A percentile compares a stretch with the other conserved stretches of the same genome.
These are phyloP conservation scores for Heliconius ethilla DNA, from an alignment of 2,888 invertebrate species.

Conservation along the genomic window DNA sequence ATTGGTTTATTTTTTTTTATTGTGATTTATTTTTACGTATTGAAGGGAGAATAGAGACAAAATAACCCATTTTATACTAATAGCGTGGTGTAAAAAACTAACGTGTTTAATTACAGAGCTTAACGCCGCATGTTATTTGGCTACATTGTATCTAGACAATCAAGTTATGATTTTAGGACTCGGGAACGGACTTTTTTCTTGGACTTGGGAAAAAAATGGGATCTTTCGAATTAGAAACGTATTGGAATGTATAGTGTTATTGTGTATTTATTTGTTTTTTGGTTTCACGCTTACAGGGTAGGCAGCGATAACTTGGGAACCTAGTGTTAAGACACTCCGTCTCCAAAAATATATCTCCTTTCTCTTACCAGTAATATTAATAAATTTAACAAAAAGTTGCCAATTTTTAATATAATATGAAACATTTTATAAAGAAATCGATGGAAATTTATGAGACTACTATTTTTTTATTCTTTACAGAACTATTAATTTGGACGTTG, in stretches of 20 bases:
- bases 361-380: background rate
- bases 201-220: rapidly evolving
- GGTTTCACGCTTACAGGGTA: background rate
- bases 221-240: too few relatives aligned
- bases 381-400: background rate
- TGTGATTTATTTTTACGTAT: background rate
- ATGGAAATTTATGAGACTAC: constrained; percentile 6
- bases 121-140: background rate
- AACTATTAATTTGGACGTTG: constrained; percentile 41
- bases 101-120: background rate
- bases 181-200: too few relatives aligned
- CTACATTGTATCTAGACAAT: too few relatives aligned
- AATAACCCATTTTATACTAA: background rate
- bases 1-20: background rate
- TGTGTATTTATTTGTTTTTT: background rate
- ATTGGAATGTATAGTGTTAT: background rate
- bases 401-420: background rate
- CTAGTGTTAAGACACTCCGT: too few relatives aligned
- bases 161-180: too few relatives aligned
- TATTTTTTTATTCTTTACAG: constrained; percentile 13
- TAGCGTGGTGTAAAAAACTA: background rate
- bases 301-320: too few relatives aligned
- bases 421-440: background rate
- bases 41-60: background rate
- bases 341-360: too few relatives aligned